These are phyloP conservation scores for Lemur catta DNA, from an alignment of 2,797 vertebrate species.

Conservation along the genomic window DNA sequence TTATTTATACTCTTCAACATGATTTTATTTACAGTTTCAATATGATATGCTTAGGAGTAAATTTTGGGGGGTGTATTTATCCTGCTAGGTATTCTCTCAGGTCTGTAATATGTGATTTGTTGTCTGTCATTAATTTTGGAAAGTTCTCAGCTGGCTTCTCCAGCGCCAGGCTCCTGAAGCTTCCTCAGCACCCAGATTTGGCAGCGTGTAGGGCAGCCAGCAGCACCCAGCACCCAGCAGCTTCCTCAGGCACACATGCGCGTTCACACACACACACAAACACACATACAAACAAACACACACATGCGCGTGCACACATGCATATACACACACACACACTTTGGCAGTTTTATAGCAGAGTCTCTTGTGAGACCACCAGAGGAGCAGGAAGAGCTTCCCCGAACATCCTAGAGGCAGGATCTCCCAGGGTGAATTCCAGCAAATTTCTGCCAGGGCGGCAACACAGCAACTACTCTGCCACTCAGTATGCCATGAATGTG, in stretches of 20 bases:
- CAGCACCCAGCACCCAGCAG: background rate
- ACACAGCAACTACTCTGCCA: background rate
- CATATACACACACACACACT: background rate
- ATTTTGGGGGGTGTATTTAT: background rate
- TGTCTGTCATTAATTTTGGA: background rate
- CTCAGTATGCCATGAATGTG: background rate
- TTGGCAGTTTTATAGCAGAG: background rate
- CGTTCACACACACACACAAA: background rate
- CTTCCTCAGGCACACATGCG: background rate
- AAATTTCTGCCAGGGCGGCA: background rate
- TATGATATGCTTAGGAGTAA: background rate
- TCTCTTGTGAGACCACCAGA: background rate
- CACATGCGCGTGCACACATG: rapidly evolving
- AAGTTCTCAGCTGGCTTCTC: background rate
- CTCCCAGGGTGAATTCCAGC: background rate
- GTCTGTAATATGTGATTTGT: background rate
- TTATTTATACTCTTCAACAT: background rate
- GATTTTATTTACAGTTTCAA: background rate
- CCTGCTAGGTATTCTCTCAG: background rate
- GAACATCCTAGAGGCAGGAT: background rate
- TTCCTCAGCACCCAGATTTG: background rate
- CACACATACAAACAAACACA: background rate
- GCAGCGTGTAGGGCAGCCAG: background rate
- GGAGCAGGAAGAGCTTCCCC: background rate
- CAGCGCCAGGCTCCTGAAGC: background rate